A percentile compares a stretch with the other conserved stretches of the same genome.
phyloP scores from a whole-genome alignment of 2,797 vertebrate genomes.

The Ceyx erithaca region DNA sequence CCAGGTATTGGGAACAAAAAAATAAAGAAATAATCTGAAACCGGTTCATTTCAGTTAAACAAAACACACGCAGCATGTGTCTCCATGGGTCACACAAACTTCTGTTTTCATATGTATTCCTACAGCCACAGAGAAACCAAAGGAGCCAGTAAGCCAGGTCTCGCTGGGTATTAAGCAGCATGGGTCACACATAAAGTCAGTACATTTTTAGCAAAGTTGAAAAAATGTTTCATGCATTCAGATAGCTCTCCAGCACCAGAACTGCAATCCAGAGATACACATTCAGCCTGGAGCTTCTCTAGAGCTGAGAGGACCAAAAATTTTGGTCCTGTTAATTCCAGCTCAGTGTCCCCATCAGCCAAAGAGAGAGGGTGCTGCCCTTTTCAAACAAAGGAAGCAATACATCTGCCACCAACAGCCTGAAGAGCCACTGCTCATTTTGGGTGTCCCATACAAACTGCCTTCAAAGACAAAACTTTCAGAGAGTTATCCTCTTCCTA shows the following conservation, averaged over 20 bases:
- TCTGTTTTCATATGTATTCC: neutral
- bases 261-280: accelerated
- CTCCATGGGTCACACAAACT: neutral
- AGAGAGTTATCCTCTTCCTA: neutral
- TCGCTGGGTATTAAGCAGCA: neutral
- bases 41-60: neutral
- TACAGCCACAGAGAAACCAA: neutral
- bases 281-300: neutral
- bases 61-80: neutral
- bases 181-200: accelerated
- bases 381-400: neutral
- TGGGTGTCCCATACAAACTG: neutral
- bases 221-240: neutral
- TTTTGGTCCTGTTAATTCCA: neutral
- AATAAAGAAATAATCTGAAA: neutral
- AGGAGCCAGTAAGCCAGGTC: neutral
- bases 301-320: neutral
- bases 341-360: neutral
- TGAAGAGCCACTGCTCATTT: neutral
- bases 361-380: neutral
- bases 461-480: neutral
- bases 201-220: neutral
- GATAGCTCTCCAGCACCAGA: neutral
- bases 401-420: neutral
- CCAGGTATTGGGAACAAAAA: neutral